Conservation (phyloP, 2,113 vertebrate genomes). For the Pseudorasbora parva region DNA sequence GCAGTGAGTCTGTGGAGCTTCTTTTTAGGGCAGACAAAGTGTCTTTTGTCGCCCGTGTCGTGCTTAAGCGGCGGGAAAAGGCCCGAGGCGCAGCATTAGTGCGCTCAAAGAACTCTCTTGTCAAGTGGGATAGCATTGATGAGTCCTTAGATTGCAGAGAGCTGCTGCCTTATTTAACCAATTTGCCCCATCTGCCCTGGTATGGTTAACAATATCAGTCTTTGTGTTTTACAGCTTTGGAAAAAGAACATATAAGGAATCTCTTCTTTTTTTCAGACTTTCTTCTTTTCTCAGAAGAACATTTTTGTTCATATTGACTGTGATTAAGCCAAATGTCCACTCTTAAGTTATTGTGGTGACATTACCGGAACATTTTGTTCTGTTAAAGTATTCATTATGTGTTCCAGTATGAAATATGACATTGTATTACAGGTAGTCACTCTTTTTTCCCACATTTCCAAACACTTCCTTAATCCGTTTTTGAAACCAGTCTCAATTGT, state of each 20-base stretch:
- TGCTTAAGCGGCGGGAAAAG: slow-evolving; percentile 43
- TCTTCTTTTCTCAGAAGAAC: slow-evolving; percentile 24
- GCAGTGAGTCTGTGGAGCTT: slow-evolving; percentile 37
- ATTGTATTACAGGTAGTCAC: background rate
- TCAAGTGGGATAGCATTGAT: slow-evolving; percentile 57
- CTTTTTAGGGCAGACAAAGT: slow-evolving; percentile 54
- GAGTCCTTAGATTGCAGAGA: slow-evolving; percentile 50
- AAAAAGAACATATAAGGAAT: background rate
- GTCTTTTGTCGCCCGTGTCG: slow-evolving; percentile 55
- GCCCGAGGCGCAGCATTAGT: slow-evolving; percentile 54
- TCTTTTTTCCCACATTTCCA: background rate
- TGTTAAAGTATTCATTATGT: background rate
- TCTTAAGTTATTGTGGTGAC: background rate
- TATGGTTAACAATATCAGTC: slow-evolving; percentile 49
- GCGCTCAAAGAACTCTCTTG: slow-evolving; percentile 54
- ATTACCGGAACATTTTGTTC: background rate
- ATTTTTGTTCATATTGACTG: background rate
- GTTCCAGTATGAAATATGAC: background rate
- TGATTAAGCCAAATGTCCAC: background rate
- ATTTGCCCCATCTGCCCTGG: slow-evolving; percentile 34
- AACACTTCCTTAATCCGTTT: background rate
- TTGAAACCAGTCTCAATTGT: background rate
- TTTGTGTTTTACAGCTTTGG: slow-evolving; percentile 49
- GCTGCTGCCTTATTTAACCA: slow-evolving; percentile 52
- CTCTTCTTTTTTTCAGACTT: background rate